Evolutionary conservation across 1,140 invertebrate genomes (phyloP).

Genomic region (Campoletis sonorensis): DNA sequence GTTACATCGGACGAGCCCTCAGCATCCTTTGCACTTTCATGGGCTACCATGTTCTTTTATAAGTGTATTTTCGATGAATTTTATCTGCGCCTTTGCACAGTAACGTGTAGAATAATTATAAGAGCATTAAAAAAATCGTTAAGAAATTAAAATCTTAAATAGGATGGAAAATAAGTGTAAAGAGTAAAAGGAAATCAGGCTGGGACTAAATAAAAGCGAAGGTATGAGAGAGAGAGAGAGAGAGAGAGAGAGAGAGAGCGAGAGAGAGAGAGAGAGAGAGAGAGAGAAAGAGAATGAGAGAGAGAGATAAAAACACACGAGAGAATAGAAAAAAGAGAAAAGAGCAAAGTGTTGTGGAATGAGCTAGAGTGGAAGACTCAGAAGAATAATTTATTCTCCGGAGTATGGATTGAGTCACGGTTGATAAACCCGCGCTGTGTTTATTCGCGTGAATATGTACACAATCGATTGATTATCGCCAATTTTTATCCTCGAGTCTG

Average conservation of each 20-base stretch:
- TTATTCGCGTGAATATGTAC: neutral
- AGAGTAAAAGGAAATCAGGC: neutral
- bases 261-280: too few species aligned
- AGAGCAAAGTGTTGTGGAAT: slow-evolving; percentile 15
- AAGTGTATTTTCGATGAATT: neutral
- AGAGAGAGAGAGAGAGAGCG: neutral
- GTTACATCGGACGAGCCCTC: slow-evolving; percentile 6
- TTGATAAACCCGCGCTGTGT: slow-evolving; percentile 60
- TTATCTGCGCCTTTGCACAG: neutral
- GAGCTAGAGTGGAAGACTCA: slow-evolving; percentile 30
- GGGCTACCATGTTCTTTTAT: neutral
- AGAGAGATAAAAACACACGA: neutral
- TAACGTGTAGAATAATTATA: slow-evolving; percentile 28
- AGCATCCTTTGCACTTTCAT: neutral
- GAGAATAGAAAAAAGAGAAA: neutral
- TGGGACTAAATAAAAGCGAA: neutral
- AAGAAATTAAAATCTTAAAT: slow-evolving; percentile 45
- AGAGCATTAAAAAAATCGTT: slow-evolving; percentile 46
- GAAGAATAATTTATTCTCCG: slow-evolving; percentile 61
- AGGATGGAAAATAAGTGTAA: slow-evolving; percentile 8
- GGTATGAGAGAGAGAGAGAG: neutral
- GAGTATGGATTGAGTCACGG: slow-evolving; percentile 57
- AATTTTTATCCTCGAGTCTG: slow-evolving; percentile 22
- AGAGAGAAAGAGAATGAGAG: neutral
- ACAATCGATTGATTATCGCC: slow-evolving; percentile 58